A percentile compares a stretch with the other conserved stretches of the same genome.
Conservation (phyloP, 2,113 vertebrate species). For the Pontoporia blainvillei region DNA sequence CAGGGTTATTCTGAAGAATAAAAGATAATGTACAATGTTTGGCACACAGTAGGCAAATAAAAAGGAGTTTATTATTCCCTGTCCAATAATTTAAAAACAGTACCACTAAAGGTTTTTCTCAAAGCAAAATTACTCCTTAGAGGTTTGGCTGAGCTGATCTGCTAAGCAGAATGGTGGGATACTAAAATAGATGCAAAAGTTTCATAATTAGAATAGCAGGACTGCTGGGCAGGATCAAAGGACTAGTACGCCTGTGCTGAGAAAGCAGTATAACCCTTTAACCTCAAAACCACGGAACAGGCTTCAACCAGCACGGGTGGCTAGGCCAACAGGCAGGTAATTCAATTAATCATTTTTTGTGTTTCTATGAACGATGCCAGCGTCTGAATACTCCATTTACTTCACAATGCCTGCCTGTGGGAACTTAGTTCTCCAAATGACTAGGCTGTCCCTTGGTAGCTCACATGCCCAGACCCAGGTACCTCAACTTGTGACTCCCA, state of each 20-base stretch:
- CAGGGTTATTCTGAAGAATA: conserved; percentile 30
- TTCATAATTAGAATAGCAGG: conserved; percentile 26
- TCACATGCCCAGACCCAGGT: not conserved
- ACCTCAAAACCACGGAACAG: not conserved
- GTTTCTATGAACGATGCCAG: not conserved
- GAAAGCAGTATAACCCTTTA: not conserved
- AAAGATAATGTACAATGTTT: conserved; percentile 33
- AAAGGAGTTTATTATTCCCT: conserved; percentile 24
- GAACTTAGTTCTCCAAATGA: conserved; percentile 8
- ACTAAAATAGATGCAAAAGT: not conserved
- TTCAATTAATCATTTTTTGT: not conserved
- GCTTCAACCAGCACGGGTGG: not conserved
- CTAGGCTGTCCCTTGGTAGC: not conserved
- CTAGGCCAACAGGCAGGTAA: not conserved
- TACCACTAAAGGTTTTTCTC: conserved; percentile 30
- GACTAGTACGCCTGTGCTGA: not conserved
- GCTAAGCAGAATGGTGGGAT: not conserved
- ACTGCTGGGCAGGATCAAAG: conserved; percentile 33
- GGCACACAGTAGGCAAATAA: not conserved
- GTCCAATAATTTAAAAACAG: conserved; percentile 46
- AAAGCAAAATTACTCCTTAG: conserved; percentile 49
- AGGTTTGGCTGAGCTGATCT: conserved; percentile 17
- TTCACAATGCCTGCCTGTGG: not conserved
- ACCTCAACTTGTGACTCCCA: not conserved
- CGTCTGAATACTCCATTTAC: not conserved